Percentiles rank a stretch among this genome's conserved stretches.
These are phyloP conservation scores for Drosophila orosa DNA, from an alignment of 1,140 invertebrate species.

Conservation along the genomic window DNA sequence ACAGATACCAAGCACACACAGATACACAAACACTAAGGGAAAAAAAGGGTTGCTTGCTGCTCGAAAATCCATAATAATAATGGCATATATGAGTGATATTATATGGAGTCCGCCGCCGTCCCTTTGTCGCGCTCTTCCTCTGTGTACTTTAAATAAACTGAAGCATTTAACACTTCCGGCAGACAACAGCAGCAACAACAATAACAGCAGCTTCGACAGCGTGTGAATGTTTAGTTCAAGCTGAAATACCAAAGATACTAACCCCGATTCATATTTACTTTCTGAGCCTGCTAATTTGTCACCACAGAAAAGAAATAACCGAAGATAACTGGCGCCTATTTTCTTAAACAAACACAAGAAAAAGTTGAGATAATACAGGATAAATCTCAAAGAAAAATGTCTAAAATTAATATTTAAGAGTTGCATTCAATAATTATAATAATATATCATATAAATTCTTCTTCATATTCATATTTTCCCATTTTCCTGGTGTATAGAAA, in stretches of 20 bases:
- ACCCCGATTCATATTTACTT: slow-evolving; percentile 38
- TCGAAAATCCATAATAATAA: slow-evolving; percentile 74
- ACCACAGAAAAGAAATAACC: too few relatives aligned
- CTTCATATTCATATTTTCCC: neutral
- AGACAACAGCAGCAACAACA: slow-evolving; percentile 57
- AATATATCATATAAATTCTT: too few relatives aligned
- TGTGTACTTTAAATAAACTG: slow-evolving; percentile 78
- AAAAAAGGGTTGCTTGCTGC: slow-evolving; percentile 61
- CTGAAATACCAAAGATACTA: slow-evolving; percentile 9
- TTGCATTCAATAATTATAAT: too few relatives aligned
- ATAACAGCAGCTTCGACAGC: slow-evolving; percentile 53
- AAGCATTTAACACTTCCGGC: slow-evolving; percentile 82
- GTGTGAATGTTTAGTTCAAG: slow-evolving; percentile 77
- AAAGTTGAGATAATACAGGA: neutral
- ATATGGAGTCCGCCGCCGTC: slow-evolving; percentile 17
- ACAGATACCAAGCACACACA: slow-evolving; percentile 10
- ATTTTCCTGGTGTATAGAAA: neutral
- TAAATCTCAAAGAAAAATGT: neutral
- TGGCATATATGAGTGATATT: slow-evolving; percentile 80
- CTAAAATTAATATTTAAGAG: too few relatives aligned
- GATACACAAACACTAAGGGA: slow-evolving; percentile 1
- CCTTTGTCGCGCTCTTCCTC: slow-evolving; percentile 20
- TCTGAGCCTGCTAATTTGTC: slow-evolving; percentile 34
- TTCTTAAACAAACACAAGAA: neutral
- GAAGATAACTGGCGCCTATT: slow-evolving; percentile 3